phyloP scores from a whole-genome alignment of 2,797 vertebrate genomes.

The Echeneis naucrates region DNA sequence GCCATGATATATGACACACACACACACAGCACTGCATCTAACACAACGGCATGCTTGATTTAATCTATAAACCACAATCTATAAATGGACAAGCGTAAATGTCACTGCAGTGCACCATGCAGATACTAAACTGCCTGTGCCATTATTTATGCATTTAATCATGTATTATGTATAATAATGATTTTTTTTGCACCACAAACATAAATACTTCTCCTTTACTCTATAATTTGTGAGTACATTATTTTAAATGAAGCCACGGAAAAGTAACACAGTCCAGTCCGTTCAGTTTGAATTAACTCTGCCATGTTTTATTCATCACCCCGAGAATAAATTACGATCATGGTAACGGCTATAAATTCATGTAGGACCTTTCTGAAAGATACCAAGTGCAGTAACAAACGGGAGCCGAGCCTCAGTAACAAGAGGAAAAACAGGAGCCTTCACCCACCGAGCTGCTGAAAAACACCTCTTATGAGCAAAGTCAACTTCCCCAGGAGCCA shows the following conservation, averaged over 20 bases:
- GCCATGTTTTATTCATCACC: slow-evolving; percentile 59
- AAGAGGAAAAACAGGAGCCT: slow-evolving; percentile 22
- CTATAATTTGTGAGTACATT: slow-evolving; percentile 31
- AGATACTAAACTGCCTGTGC: background rate
- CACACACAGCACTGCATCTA: background rate
- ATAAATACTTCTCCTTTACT: slow-evolving; percentile 20
- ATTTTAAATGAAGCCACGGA: slow-evolving; percentile 27
- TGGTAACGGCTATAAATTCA: slow-evolving; percentile 17
- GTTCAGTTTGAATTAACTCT: slow-evolving; percentile 7
- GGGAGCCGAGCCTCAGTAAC: background rate
- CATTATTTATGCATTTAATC: background rate
- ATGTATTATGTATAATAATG: slow-evolving; percentile 10
- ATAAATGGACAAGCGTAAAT: slow-evolving; percentile 38
- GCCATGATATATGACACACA: background rate
- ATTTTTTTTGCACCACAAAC: slow-evolving; percentile 29
- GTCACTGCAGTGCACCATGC: slow-evolving; percentile 1
- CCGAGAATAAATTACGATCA: slow-evolving; percentile 39
- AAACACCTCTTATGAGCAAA: slow-evolving; percentile 3
- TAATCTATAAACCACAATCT: slow-evolving; percentile 24
- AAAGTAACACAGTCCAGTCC: background rate
- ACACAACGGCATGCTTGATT: slow-evolving; percentile 5
- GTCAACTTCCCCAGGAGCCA: slow-evolving; percentile 10
- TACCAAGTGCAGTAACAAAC: slow-evolving; percentile 26
- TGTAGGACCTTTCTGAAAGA: slow-evolving; percentile 16
- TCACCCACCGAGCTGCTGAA: slow-evolving; percentile 6